Evolutionary conservation across 2,888 invertebrate species (phyloP).

Genomic region (Netelia inedita): DNA sequence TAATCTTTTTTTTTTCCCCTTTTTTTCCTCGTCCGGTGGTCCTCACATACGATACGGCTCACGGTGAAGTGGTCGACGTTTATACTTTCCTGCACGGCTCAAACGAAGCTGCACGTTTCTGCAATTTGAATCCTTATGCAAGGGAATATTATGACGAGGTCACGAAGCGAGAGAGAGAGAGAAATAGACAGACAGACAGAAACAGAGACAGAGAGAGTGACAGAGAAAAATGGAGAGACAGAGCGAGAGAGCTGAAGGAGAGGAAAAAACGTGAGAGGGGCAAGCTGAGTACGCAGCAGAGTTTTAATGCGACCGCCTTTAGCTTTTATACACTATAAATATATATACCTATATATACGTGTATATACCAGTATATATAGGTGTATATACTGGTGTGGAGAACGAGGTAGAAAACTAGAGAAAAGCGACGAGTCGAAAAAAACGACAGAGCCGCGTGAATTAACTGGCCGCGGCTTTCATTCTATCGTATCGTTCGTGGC

Average conservation of each 20-base stretch:
- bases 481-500: background rate
- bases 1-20: slow-evolving; percentile 15
- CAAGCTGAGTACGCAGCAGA: background rate
- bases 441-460: slow-evolving; percentile 1
- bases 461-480: slow-evolving; percentile 1
- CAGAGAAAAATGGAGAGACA: background rate
- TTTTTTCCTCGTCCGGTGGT: background rate
- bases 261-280: slow-evolving; percentile 2
- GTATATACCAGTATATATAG: background rate
- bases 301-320: slow-evolving; percentile 39
- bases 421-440: background rate
- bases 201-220: background rate
- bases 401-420: background rate
- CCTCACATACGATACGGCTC: background rate
- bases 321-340: background rate
- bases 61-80: slow-evolving; percentile 24
- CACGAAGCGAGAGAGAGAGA: slow-evolving; percentile 19
- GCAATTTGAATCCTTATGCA: slow-evolving; percentile 48
- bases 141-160: slow-evolving; percentile 42
- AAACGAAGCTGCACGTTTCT: slow-evolving; percentile 49
- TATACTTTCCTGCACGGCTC: slow-evolving; percentile 26
- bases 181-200: background rate
- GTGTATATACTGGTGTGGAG: background rate
- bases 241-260: background rate
- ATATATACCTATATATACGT: background rate